phyloP scores from a whole-genome alignment of 2,113 vertebrate species.

The Tachysurus fulvidraco region DNA sequence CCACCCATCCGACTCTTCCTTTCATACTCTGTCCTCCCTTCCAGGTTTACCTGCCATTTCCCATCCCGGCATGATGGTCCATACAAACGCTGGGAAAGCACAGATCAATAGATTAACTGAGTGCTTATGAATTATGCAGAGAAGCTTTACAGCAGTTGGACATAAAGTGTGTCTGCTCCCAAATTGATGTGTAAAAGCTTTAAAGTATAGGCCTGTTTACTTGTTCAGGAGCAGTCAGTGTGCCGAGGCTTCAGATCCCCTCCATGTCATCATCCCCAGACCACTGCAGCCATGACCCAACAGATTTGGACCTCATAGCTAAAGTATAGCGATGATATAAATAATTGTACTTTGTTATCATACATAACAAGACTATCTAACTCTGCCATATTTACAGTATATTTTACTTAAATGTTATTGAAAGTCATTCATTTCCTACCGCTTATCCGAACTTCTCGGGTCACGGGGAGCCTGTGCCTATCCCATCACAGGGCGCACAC shows the following conservation, averaged over 20 bases:
- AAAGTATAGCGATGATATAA: neutral
- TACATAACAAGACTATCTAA: neutral
- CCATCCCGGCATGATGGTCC: constrained; percentile 41
- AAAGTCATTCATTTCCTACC: too few species aligned
- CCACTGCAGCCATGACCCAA: constrained; percentile 21
- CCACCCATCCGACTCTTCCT: neutral
- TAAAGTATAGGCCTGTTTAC: constrained; percentile 76
- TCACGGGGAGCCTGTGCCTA: too few species aligned
- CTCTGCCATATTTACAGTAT: neutral
- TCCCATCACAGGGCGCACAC: too few species aligned
- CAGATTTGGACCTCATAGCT: neutral
- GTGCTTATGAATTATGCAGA: constrained; percentile 81
- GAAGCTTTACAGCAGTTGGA: constrained; percentile 75
- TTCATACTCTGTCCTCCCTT: constrained; percentile 41
- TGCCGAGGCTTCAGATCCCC: constrained; percentile 42
- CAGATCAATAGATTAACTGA: constrained; percentile 83
- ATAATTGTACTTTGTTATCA: neutral
- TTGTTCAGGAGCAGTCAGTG: constrained; percentile 51
- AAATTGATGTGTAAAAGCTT: constrained; percentile 78
- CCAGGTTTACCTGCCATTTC: constrained; percentile 53
- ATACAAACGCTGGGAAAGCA: constrained; percentile 58
- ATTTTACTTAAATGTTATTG: neutral
- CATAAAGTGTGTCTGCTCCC: constrained; percentile 75
- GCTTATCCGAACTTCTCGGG: too few species aligned
- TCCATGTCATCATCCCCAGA: neutral